These are phyloP conservation scores for Pseudopleuronectes americanus DNA, from an alignment of 2,797 vertebrate species.

Conservation along the genomic window DNA sequence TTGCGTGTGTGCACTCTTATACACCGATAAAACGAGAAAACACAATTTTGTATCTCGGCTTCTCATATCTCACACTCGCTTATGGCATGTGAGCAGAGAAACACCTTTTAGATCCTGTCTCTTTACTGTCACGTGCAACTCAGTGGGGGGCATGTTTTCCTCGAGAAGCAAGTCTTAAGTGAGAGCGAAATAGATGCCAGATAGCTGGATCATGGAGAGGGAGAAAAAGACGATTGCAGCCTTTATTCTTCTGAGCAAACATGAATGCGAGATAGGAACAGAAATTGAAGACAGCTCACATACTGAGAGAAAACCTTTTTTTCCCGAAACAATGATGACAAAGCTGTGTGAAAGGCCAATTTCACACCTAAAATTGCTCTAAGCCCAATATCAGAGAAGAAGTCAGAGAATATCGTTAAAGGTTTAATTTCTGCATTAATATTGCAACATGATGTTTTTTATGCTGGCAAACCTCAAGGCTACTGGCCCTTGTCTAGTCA, in stretches of 20 bases:
- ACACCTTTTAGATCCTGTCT: constrained; percentile 41
- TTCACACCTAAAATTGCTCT: constrained; percentile 20
- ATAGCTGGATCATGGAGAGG: background rate
- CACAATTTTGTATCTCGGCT: constrained; percentile 12
- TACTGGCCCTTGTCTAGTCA: constrained; percentile 4
- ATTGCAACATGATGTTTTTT: constrained; percentile 27
- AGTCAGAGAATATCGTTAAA: constrained; percentile 32
- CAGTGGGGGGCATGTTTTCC: constrained; percentile 30
- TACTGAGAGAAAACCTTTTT: background rate
- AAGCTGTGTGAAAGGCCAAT: constrained; percentile 14
- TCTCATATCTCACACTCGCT: constrained; percentile 41
- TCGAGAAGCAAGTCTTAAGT: constrained; percentile 18
- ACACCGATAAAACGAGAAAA: background rate
- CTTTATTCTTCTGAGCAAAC: constrained; percentile 4
- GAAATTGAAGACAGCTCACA: background rate
- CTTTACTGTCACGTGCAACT: constrained; percentile 37
- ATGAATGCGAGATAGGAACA: background rate
- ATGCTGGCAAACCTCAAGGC: background rate
- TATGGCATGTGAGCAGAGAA: constrained; percentile 32
- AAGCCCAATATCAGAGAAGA: constrained; percentile 7
- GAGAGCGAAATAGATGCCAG: constrained; percentile 13
- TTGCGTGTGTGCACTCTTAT: constrained; percentile 27
- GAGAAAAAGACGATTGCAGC: background rate
- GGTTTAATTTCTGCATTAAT: constrained; percentile 47
- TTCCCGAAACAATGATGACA: too few species aligned